A percentile compares a stretch with the other conserved stretches of the same genome.
phyloP scores from a whole-genome alignment of 2,113 vertebrate genomes.

The Cariama cristata region DNA sequence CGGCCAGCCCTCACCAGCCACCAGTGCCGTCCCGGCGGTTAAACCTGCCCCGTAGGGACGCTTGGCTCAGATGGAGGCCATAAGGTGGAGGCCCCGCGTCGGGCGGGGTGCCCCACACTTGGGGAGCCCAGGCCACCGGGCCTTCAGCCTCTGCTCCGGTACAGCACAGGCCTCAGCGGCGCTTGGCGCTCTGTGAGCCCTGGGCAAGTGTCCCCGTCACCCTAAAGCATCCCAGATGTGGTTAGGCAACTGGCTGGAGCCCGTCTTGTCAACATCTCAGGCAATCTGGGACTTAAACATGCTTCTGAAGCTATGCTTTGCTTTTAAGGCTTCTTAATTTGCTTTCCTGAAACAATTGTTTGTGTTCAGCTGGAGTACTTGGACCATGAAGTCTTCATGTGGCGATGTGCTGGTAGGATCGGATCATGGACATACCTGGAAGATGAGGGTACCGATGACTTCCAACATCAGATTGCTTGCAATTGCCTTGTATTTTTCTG shows the following conservation, averaged over 20 bases:
- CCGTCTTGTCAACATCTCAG: neutral
- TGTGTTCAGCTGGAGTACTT: neutral
- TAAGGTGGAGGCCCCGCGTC: fast-evolving
- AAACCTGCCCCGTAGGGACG: fast-evolving
- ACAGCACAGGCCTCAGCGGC: neutral
- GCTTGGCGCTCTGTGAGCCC: fast-evolving
- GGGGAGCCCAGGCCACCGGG: neutral
- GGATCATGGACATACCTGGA: neutral
- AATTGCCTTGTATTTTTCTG: neutral
- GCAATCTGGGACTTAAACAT: neutral
- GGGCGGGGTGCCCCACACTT: neutral
- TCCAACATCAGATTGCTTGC: neutral
- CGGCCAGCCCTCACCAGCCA: neutral
- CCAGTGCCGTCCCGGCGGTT: neutral
- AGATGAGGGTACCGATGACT: too few species aligned
- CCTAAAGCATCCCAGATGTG: neutral
- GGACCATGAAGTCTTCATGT: fast-evolving
- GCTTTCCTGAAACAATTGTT: neutral
- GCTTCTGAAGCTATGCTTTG: fast-evolving
- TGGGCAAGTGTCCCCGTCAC: neutral
- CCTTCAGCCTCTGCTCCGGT: neutral
- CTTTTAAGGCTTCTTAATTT: neutral
- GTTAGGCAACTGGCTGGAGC: neutral
- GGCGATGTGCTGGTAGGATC: neutral
- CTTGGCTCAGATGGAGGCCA: neutral